These are phyloP conservation scores for Holothuria leucospilota DNA, from an alignment of 53 echinoderm and acorn worm genomes.

Conservation along the genomic window DNA sequence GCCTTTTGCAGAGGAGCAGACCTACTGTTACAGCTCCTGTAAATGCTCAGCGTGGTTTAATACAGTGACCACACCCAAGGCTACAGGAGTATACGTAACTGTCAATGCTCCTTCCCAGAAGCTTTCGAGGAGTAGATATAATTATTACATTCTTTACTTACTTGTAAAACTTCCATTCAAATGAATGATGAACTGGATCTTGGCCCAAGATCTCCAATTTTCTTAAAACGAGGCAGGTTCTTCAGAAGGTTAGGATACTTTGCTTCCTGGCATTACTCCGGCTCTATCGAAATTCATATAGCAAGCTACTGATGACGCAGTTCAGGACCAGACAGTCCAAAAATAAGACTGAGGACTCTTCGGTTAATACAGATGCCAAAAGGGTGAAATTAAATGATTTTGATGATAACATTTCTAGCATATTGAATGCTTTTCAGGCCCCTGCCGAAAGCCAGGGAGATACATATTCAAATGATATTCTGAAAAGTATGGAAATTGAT, in stretches of 20 bases:
- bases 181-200: conserved; percentile 4
- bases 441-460: not conserved
- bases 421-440: not conserved
- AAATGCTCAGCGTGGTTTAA: too few relatives aligned
- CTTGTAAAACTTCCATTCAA: not conserved
- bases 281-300: not conserved
- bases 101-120: too few relatives aligned
- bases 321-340: not conserved
- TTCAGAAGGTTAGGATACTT: conserved; percentile 1
- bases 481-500: not conserved
- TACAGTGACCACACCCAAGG: too few relatives aligned
- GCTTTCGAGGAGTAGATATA: too few relatives aligned
- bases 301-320: not conserved
- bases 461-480: not conserved
- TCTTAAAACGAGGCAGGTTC: not conserved
- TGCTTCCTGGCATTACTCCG: not conserved
- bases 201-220: not conserved
- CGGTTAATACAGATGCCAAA: not conserved
- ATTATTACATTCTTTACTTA: too few relatives aligned
- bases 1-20: too few relatives aligned
- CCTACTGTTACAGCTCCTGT: too few relatives aligned
- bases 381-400: not conserved
- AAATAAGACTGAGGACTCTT: not conserved
- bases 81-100: too few relatives aligned
- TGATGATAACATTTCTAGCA: not conserved